Evolutionary conservation across 2,797 vertebrate genomes (phyloP).

Genomic region (Numenius phaeopus): DNA sequence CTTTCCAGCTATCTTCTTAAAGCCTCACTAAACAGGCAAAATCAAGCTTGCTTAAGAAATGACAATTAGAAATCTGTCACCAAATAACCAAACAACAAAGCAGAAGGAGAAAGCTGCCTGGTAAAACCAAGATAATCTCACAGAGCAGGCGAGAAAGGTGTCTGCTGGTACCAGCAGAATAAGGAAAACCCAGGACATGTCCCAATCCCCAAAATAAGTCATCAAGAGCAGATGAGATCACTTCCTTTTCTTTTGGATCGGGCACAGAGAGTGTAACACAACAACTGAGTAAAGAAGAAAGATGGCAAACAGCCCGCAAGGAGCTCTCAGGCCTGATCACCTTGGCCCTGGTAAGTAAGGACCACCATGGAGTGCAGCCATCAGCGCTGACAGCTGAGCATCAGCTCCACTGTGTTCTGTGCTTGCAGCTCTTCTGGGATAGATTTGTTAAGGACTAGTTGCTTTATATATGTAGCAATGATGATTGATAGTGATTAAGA

Average conservation of each 20-base stretch:
- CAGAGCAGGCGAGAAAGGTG: neutral
- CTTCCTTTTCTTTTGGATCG: neutral
- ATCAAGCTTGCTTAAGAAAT: neutral
- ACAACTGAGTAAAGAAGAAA: neutral
- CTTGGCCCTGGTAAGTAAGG: neutral
- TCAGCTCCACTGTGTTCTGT: too few species aligned
- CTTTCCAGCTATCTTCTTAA: neutral
- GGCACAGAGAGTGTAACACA: neutral
- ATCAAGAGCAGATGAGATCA: neutral
- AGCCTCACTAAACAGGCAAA: neutral
- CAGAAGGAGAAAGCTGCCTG: neutral
- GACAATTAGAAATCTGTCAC: neutral
- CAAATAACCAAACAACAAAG: neutral
- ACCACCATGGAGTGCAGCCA: neutral
- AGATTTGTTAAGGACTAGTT: neutral
- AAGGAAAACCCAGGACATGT: neutral
- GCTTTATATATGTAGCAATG: neutral
- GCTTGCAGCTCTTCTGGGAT: neutral
- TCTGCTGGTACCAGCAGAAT: neutral
- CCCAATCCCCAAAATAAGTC: neutral
- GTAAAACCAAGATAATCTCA: neutral
- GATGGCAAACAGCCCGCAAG: neutral
- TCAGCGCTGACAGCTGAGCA: rapidly evolving
- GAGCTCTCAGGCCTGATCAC: neutral
- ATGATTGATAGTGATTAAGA: neutral